These are phyloP conservation scores for Teleopsis dalmanni DNA, from an alignment of 1,140 invertebrate species.

Conservation along the genomic window DNA sequence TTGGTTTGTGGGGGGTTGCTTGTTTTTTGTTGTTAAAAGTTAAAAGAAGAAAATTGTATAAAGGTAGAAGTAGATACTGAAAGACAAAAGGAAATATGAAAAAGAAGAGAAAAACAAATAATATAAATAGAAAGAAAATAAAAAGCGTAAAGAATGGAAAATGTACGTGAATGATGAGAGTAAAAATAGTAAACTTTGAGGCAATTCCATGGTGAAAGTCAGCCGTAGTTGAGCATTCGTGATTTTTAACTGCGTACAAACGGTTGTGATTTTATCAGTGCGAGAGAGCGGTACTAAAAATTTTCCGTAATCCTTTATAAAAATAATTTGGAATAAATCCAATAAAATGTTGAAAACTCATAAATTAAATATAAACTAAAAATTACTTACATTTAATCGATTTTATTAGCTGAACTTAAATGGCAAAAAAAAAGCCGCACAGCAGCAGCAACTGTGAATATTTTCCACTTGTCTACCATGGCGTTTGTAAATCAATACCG, in stretches of 20 bases:
- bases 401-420: too few relatives aligned
- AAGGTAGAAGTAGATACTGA: too few relatives aligned
- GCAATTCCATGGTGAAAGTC: constrained; percentile 7
- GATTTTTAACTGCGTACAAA: constrained; percentile 34
- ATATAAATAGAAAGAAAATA: too few relatives aligned
- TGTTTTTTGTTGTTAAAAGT: too few relatives aligned
- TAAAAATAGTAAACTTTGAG: neutral
- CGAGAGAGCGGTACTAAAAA: neutral
- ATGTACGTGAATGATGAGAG: too few relatives aligned
- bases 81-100: constrained; percentile 2
- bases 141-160: neutral
- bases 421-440: neutral
- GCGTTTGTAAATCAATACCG: constrained; percentile 40
- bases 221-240: constrained; percentile 26
- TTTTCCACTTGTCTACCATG: constrained; percentile 2
- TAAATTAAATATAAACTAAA: neutral
- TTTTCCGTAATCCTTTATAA: neutral
- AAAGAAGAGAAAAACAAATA: too few relatives aligned
- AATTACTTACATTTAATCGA: too few relatives aligned
- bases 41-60: too few relatives aligned
- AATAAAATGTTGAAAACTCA: neutral
- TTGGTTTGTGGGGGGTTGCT: too few relatives aligned
- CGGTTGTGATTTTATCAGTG: constrained; percentile 31
- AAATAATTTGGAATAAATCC: constrained; percentile 9
- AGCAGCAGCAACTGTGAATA: constrained; percentile 1